Evolutionary conservation across 1,140 invertebrate species (phyloP).

Genomic region (Habropoda laboriosa): DNA sequence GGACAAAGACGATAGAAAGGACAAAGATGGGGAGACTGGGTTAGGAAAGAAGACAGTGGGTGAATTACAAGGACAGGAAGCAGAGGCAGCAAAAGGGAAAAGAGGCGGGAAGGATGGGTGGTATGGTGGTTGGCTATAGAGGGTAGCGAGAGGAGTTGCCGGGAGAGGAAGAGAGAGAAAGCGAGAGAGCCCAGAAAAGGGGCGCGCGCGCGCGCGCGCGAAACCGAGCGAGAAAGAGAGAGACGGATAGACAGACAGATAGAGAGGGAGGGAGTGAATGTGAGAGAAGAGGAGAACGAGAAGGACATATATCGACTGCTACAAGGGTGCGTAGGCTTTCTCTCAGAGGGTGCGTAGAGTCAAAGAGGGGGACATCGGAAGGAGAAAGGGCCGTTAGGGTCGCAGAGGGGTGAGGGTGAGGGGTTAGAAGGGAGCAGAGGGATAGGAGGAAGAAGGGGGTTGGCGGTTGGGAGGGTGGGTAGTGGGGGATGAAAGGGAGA

Average conservation of each 20-base stretch:
- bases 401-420: conserved; percentile 50
- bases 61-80: conserved; percentile 25
- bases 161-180: background rate
- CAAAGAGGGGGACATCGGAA: conserved; percentile 55
- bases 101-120: background rate
- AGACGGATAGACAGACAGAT: conserved; percentile 1
- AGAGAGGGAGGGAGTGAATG: background rate
- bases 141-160: background rate
- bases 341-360: conserved; percentile 70
- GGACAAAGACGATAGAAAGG: conserved; percentile 23
- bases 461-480: conserved; percentile 71
- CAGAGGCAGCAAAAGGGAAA: conserved; percentile 12
- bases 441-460: conserved; percentile 65
- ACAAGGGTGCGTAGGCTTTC: conserved; percentile 68
- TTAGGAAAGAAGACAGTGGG: conserved; percentile 42
- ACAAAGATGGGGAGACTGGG: background rate
- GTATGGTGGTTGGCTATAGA: background rate
- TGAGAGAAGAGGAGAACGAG: conserved; percentile 10
- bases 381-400: conserved; percentile 49
- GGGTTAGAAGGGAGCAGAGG: conserved; percentile 48
- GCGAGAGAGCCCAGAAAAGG: too few relatives aligned
- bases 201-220: too few relatives aligned
- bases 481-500: conserved; percentile 76
- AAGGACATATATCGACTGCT: conserved; percentile 46
- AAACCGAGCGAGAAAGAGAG: conserved; percentile 11